Conservation (phyloP, 1,140 invertebrate species). For the Bombus vancouverensis region DNA sequence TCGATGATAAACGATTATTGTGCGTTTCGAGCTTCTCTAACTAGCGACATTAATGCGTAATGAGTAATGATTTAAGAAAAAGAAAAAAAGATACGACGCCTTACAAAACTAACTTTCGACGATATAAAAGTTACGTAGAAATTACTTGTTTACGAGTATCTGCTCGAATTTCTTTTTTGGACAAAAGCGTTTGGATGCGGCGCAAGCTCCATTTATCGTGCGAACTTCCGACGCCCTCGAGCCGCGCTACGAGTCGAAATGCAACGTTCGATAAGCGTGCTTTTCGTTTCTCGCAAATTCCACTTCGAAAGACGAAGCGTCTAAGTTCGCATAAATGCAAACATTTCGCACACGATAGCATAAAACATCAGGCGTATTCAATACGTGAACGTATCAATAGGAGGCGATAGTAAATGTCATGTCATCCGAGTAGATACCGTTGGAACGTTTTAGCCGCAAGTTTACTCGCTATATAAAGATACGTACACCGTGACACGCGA, state of each 20-base stretch:
- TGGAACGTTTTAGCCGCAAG: background rate
- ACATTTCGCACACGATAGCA: background rate
- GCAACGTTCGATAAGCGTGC: background rate
- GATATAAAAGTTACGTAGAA: constrained; percentile 15
- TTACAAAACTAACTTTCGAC: constrained; percentile 23
- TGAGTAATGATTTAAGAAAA: background rate
- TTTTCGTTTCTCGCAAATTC: background rate
- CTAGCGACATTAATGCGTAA: background rate
- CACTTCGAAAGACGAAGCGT: background rate
- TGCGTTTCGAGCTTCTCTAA: constrained; percentile 1
- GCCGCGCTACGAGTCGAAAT: background rate
- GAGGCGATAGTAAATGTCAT: background rate
- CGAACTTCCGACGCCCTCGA: background rate
- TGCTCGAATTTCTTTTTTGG: background rate
- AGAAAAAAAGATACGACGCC: background rate
- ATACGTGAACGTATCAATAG: background rate
- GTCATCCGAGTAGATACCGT: background rate
- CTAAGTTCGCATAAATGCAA: background rate
- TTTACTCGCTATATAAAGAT: background rate
- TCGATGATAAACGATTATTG: constrained; percentile 7
- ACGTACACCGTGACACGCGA: constrained; percentile 21
- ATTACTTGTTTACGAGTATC: background rate
- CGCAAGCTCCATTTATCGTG: background rate
- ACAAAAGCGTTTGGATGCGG: background rate
- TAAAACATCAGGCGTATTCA: background rate